Conservation (phyloP, 2,113 vertebrate genomes). For the Clarias gariepinus region DNA sequence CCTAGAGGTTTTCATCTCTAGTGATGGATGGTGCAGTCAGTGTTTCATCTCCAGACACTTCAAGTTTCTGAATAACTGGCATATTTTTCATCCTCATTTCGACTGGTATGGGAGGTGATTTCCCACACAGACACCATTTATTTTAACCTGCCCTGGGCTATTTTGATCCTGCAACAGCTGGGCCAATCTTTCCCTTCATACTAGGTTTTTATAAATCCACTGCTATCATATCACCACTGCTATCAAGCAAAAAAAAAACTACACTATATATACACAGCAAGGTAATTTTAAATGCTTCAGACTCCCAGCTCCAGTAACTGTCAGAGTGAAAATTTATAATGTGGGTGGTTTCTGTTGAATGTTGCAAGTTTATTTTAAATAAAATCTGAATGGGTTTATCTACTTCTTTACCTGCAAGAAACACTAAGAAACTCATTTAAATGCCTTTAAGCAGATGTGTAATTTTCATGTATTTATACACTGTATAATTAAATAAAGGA, state of each 20-base stretch:
- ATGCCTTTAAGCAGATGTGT: neutral
- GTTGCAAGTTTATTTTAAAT: neutral
- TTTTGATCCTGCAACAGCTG: neutral
- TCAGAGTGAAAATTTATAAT: neutral
- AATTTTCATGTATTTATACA: neutral
- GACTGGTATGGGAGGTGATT: neutral
- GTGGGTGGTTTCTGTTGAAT: neutral
- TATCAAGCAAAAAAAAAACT: neutral
- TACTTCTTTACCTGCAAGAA: neutral
- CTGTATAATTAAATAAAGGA: neutral
- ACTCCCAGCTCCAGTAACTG: neutral
- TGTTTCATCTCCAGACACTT: neutral
- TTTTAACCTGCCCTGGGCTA: neutral
- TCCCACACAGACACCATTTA: neutral
- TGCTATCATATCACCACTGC: neutral
- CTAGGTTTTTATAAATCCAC: neutral
- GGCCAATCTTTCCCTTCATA: neutral
- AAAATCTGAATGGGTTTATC: neutral
- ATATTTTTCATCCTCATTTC: conserved; percentile 1
- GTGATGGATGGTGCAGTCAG: neutral
- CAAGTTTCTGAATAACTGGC: neutral
- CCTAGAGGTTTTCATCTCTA: neutral
- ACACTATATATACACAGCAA: too few species aligned
- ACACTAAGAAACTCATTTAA: neutral
- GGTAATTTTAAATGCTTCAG: neutral